Base-by-base conservation (phyloP, 2,797 vertebrate species). In the Tapera naevia region DNA sequence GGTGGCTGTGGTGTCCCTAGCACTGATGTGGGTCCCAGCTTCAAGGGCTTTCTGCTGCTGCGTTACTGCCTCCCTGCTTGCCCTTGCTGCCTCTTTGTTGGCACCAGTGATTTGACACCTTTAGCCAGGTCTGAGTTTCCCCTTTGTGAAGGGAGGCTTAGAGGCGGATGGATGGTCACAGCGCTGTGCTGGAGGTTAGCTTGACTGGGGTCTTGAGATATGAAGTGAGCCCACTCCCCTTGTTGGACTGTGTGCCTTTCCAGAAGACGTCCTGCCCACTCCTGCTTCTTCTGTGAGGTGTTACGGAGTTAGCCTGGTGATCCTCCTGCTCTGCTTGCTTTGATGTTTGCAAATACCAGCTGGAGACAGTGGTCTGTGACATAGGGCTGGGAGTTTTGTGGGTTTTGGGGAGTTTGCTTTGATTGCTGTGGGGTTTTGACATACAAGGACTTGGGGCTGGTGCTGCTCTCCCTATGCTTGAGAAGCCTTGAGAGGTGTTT, bases 291-390 rank as follows among this genome's bases (percentile, higher is more conserved):
- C 6, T 60, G 6, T 80, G 30, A 37, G 45, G 10, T 39, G 15
- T 71, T 21, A 5, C 0, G 1, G 17, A 7, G 8, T 5, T 9
- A 83, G 32, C 11, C 0, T 21, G 5, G 9, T 43, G 39, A 60
- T 50, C 18, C 11, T 80, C 2, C 35, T 56, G 24, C 22, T 88
- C 32, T 73, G 21, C 51, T 92, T 3, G 3, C 13, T 32, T 50
- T 2, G 0, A 62, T 72, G 51, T 19, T 25, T 11, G 2, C 24
- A 58, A 32, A 51, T 25, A 16, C 28, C 5, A 28, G 14, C 17
- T 45, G 65, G 28, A 88, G 24, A 15, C 0, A 0, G 7, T n/a
- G 37, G 16, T 21, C 14, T 2, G 4, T 74, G 50, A 19, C 21
- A 1, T 0, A 1, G 41, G 11, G 5, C 24, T 87, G 53, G 17